Base-by-base conservation (phyloP, 1,140 invertebrate species). In the Ooceraea biroi region DNA sequence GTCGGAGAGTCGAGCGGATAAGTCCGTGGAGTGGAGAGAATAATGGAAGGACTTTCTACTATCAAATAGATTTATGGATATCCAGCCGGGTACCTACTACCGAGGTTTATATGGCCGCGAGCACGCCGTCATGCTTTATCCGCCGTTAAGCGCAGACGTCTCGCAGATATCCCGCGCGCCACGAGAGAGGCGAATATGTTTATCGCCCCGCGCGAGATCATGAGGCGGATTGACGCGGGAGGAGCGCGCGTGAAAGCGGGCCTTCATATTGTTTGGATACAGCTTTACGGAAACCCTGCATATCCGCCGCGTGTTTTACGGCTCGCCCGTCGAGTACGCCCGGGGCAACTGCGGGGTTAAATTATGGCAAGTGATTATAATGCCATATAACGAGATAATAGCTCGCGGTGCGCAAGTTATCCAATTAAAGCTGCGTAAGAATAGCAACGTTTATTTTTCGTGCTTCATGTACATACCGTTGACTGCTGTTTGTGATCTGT, bases 51-150 rank as follows among this genome's bases (percentile, higher is more conserved):
- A 93, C 93, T 94, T 94, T 94, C 92, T 93, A 94, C 92, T 92
- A 93, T 92, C 91, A 93, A 92, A 89, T 91, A 93, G 93, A 94
- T 94, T 94, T 94, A 94, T 93, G 92, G 92, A 92, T 92, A 92
- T 91, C 90, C 90, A 85, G 84, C 86, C 88, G 89, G 73, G 88
- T 89, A 89, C 85, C 82, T 74, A 90, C 83, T 85, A 88, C 83
- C 82, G 84, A 87, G 84, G 87, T 93, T 90, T 91, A 91, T 90
- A 91, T 65, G 65, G 74, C 88, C 85, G 78, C 86, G 84, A 76
- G 72, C 83, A 60, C 57, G 76, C 71, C 84, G 82, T 90, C 83
- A 73, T 88, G 88, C 88, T 91, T 91, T 91, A 90, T 91, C 83
- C 85, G 82, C 76, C 85, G 87, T 89, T 89, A 86, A 89, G 61